Evolutionary conservation across 2,888 invertebrate species (phyloP), one percentile per base, ranked within the genome.

Genomic region (Xanthia togata): DNA sequence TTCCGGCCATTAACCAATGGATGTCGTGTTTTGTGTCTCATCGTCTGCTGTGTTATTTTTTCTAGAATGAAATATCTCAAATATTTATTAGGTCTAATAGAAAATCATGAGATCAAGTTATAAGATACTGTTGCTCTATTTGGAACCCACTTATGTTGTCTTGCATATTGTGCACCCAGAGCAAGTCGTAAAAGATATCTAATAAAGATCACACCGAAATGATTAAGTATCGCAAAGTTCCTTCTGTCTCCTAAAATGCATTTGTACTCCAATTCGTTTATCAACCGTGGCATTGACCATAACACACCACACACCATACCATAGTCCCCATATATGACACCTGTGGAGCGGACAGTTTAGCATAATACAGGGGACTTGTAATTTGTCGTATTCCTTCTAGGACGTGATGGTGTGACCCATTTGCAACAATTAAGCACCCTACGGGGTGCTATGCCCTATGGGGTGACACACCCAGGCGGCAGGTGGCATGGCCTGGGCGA

Each of bases 1-100:
- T 88, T 88, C 89, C 88, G 81, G 89, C 78, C 69, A 88, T 88
- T 89, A 87, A 77, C 76, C 81, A 78, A 89, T 85, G 62, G 65
- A 64, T 80, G 78, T 79, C 68, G 68, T 81, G 83, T 84, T 84
- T 50, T 81, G 73, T 75, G 76, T 75, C 76, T 82, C 81, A 75
- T 77, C 79, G 31, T 20, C 38, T 70, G n/a, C 26, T 57, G 59
- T 44, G 53, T 53, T 63, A 53, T 70, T 80, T 50, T 65, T 82
- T 77, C 35, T 67, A 67, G 50, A 75, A 70, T 60, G n/a, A 76
- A 55, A 53, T 26, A 55, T 47, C 1, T 12, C 1, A 41, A 57
- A 50, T 31, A 47, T n/a, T 47, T 8, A 5, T 14, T 44, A 63
- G n/a, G 4, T 47, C 31, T 2, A 31, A n/a, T 14, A 41, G n/a